Conservation (phyloP, 1,140 invertebrate genomes). For the Drosophila leontia region DNA sequence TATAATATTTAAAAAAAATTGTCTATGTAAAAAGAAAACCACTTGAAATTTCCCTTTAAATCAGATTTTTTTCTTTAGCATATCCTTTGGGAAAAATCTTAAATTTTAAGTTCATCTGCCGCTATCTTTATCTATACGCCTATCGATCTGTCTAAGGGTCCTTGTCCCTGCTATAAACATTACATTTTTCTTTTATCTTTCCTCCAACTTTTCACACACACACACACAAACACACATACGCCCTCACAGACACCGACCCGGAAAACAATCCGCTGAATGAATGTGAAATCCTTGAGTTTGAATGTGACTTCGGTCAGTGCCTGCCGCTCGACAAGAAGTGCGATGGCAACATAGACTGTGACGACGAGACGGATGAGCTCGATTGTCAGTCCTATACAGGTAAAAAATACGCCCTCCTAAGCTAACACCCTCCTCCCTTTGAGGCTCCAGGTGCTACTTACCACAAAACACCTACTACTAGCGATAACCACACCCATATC, state of each 20-base stretch:
- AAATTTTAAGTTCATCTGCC: not conserved
- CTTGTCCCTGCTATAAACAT: conserved; percentile 5
- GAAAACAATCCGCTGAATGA: conserved; percentile 63
- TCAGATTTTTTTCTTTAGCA: too few relatives aligned
- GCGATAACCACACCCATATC: conserved; percentile 9
- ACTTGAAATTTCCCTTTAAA: not conserved
- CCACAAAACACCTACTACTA: conserved; percentile 10
- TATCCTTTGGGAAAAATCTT: too few relatives aligned
- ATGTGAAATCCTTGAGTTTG: conserved; percentile 78
- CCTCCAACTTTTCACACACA: conserved; percentile 33
- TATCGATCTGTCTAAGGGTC: conserved; percentile 10
- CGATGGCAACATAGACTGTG: conserved; percentile 90
- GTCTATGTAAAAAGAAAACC: not conserved
- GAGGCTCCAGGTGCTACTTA: conserved; percentile 35
- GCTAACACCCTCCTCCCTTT: not conserved
- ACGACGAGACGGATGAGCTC: conserved; percentile 90
- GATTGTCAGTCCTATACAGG: conserved; percentile 85
- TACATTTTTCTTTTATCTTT: conserved; percentile 38
- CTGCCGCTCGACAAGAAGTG: conserved; percentile 87
- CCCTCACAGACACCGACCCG: conserved; percentile 48
- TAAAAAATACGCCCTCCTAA: conserved; percentile 37
- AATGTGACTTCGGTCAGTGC: conserved; percentile 83
- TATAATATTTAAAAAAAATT: not conserved
- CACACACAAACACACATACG: conserved; percentile 35
- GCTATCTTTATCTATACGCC: conserved; percentile 1